These are phyloP conservation scores for Trissoscelio sp. DNA, from an alignment of 2,888 invertebrate species.

Conservation along the genomic window DNA sequence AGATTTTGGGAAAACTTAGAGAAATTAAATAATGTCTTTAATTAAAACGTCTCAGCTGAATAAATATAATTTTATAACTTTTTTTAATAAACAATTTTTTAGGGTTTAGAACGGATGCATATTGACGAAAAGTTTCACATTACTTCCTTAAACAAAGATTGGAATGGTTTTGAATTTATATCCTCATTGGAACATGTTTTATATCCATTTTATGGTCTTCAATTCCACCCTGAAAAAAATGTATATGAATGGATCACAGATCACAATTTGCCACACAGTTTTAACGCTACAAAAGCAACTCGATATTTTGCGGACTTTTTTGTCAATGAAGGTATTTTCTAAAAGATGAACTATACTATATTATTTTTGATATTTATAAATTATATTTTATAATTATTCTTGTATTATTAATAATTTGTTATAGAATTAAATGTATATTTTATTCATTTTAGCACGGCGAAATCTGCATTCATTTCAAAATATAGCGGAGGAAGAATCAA, in stretches of 20 bases:
- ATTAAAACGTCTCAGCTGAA: no score
- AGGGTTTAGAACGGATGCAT: constrained; percentile 76
- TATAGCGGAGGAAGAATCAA: not conserved
- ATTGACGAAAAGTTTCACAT: constrained; percentile 88
- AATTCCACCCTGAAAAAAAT: constrained; percentile 96
- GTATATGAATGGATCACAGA: constrained; percentile 89
- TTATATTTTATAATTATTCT: not conserved
- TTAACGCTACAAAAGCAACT: constrained; percentile 86
- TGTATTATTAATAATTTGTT: not conserved
- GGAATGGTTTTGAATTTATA: constrained; percentile 87
- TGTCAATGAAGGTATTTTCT: constrained; percentile 86
- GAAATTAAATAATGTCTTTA: no score
- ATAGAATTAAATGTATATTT: constrained; percentile 1
- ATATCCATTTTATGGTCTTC: constrained; percentile 92
- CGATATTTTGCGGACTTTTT: constrained; percentile 94
- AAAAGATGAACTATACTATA: not conserved
- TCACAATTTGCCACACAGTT: constrained; percentile 87
- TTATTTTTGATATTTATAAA: not conserved
- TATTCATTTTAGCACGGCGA: constrained; percentile 12
- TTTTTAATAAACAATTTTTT: no score
- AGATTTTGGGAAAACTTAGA: no score
- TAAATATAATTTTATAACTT: no score
- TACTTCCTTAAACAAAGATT: constrained; percentile 89
- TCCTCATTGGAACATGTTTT: constrained; percentile 89
- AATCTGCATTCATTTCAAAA: constrained; percentile 7